Base-by-base conservation (phyloP, 2,888 invertebrate genomes). In the Gasteruption jaculator region DNA sequence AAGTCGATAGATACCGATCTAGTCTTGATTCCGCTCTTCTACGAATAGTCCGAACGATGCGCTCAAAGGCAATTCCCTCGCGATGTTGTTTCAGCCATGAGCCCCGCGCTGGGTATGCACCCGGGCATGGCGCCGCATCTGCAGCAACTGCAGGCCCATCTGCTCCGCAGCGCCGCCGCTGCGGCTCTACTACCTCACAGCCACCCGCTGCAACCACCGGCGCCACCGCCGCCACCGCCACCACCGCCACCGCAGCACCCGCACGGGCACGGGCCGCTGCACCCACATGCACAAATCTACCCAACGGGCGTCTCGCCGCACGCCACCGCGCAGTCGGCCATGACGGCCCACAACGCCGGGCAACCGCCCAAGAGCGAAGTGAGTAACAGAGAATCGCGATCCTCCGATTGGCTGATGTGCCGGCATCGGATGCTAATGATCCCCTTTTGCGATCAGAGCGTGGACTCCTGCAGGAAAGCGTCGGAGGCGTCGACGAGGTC, bases 81-180 rank as follows among this genome's bases (percentile, higher is more conserved):
- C n/a, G n/a, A n/a, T 41, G 20, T 11, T 10, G 31, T 54, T 46
- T 76, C 85, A 56, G 86, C 90, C n/a, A 82, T 92, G 71, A 91
- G 91, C 55, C 92, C 92, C 10, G 88, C 91, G 0, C 74, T 91
- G 35, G 81, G 85, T 29, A 75, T 79, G 71, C 74, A 78, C 40
- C 78, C 79, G 1, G 77, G 78, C 37, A 77, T 79, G 64, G 73
- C 78, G 46, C 75, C 81, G 24, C 84, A 85, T 56, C 72, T 86
- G 39, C 86, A 86, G 59, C 84, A 86, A 61, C 70, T 86, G 12
- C 85, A 86, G 60, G 90, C 90, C 6, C 91, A 91, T 70, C 75
- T 91, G 61, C 79, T 83, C 73, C 80, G 79, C 61, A 87, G 75
- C 70, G 83, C 77, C 63, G 66, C 63, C 4, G 65, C 71, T n/a